Evolutionary conservation across 2,797 vertebrate genomes (phyloP).

Genomic region (Oreochromis grahami): DNA sequence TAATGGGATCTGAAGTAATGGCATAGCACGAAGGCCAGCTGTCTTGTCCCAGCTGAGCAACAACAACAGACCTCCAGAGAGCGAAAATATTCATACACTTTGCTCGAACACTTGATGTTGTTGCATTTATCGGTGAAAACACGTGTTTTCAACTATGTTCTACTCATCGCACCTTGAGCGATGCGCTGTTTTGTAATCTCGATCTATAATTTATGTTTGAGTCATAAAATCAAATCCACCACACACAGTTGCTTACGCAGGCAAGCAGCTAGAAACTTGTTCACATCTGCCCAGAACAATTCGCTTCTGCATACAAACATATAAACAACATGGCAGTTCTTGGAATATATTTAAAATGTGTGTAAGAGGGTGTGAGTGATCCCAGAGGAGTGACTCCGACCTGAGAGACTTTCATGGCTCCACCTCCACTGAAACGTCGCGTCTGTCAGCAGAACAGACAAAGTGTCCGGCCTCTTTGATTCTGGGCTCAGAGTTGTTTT

Average conservation of each 20-base stretch:
- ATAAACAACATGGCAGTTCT: neutral
- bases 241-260: slow-evolving; percentile 17
- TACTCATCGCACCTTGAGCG: neutral
- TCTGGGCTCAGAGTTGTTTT: slow-evolving; percentile 51
- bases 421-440: slow-evolving; percentile 1
- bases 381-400: neutral
- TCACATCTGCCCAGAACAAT: slow-evolving; percentile 8
- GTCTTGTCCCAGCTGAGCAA: slow-evolving; percentile 48
- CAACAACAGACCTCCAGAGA: slow-evolving; percentile 35
- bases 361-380: neutral
- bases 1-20: slow-evolving; percentile 48
- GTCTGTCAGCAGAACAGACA: slow-evolving; percentile 58
- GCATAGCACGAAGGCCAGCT: slow-evolving; percentile 24
- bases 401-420: neutral
- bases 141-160: slow-evolving; percentile 22
- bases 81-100: slow-evolving; percentile 8
- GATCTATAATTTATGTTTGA: slow-evolving; percentile 54
- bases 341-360: neutral
- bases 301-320: neutral
- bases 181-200: slow-evolving; percentile 35
- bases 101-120: neutral
- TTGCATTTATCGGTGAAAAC: slow-evolving; percentile 8
- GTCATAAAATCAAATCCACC: slow-evolving; percentile 43
- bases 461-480: slow-evolving; percentile 54
- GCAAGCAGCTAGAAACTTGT: slow-evolving; percentile 25